Percentiles rank a stretch among this genome's conserved stretches.
These are phyloP conservation scores for Microplitis mediator DNA, from an alignment of 1,140 invertebrate genomes.

Conservation along the genomic window DNA sequence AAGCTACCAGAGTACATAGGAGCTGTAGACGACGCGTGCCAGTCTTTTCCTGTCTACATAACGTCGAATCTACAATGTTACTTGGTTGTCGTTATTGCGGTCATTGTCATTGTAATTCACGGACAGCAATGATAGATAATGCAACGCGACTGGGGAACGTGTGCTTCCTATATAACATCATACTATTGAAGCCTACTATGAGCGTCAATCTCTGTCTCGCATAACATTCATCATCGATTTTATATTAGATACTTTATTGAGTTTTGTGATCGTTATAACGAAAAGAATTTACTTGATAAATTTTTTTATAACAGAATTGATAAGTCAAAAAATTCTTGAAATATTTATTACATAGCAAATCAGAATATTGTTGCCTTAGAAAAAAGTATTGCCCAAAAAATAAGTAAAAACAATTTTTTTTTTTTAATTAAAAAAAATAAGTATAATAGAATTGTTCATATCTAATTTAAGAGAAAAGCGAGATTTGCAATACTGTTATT, in stretches of 20 bases:
- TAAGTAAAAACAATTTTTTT: too few species aligned
- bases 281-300: too few species aligned
- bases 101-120: conserved; percentile 58
- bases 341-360: too few species aligned
- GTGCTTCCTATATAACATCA: conserved; percentile 46
- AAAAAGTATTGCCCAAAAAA: too few species aligned
- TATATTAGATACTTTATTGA: neutral
- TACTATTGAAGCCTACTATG: conserved; percentile 32
- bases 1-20: conserved; percentile 42
- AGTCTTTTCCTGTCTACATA: conserved; percentile 24
- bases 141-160: conserved; percentile 39
- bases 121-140: conserved; percentile 47
- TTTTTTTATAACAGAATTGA: too few species aligned
- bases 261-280: neutral
- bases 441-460: too few species aligned
- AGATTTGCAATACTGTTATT: too few species aligned
- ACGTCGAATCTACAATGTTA: conserved; percentile 8
- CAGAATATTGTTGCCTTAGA: too few species aligned
- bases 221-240: conserved; percentile 9
- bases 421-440: too few species aligned
- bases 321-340: too few species aligned
- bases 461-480: too few species aligned
- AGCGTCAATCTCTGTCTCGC: conserved; percentile 6
- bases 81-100: conserved; percentile 48
- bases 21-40: conserved; percentile 31